A percentile compares a stretch with the other conserved stretches of the same genome.
phyloP scores from a whole-genome alignment of 2,113 vertebrate genomes.

The Morone saxatilis region DNA sequence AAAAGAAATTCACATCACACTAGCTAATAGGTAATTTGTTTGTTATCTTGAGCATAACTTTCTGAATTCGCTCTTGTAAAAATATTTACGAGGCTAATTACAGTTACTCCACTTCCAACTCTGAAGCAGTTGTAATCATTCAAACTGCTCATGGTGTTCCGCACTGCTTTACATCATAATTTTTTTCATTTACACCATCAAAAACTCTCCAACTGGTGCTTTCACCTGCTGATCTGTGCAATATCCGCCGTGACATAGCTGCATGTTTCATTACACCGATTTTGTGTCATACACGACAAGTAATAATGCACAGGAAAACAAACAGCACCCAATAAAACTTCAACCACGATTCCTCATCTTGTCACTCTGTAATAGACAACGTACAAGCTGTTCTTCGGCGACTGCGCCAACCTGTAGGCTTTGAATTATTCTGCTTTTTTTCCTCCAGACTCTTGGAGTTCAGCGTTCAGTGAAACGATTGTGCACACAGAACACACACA shows the following conservation, averaged over 20 bases:
- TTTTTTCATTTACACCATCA: neutral
- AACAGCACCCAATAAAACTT: neutral
- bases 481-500: constrained; percentile 28
- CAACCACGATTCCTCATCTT: constrained; percentile 20
- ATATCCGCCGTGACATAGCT: neutral
- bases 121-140: constrained; percentile 11
- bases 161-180: neutral
- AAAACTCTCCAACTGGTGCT: neutral
- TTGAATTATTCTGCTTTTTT: constrained; percentile 56
- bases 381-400: constrained; percentile 56
- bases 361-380: constrained; percentile 19
- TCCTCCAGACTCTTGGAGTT: constrained; percentile 30
- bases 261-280: neutral
- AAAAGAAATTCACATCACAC: constrained; percentile 24
- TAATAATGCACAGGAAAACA: constrained; percentile 6
- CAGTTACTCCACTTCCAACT: constrained; percentile 1
- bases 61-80: constrained; percentile 41
- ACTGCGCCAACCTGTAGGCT: constrained; percentile 39
- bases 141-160: constrained; percentile 2
- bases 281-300: neutral
- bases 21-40: constrained; percentile 35
- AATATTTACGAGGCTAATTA: constrained; percentile 40
- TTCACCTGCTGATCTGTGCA: constrained; percentile 24
- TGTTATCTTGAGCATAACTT: constrained; percentile 28
- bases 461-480: constrained; percentile 35